These are phyloP conservation scores for Cyclophora albipunctata DNA, from an alignment of 2,888 invertebrate species.

Conservation along the genomic window DNA sequence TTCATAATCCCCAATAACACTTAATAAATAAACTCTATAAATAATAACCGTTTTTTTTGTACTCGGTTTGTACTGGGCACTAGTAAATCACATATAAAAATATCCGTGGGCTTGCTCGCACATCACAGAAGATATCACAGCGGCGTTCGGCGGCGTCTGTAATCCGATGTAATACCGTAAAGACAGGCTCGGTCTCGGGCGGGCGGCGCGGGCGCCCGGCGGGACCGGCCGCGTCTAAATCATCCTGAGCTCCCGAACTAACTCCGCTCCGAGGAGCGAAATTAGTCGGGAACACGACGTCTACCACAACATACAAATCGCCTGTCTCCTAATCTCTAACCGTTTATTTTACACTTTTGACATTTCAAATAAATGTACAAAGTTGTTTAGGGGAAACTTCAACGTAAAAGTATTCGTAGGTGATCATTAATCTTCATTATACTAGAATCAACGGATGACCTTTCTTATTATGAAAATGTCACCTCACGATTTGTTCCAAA, in stretches of 20 bases:
- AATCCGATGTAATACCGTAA: constrained; percentile 29
- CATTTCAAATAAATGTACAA: constrained; percentile 24
- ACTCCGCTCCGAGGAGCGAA: constrained; percentile 27
- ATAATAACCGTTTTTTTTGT: constrained; percentile 68
- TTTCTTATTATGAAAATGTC: constrained; percentile 42
- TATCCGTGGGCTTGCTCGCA: constrained; percentile 65
- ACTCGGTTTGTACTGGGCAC: constrained; percentile 75
- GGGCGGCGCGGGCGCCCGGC: constrained; percentile 11
- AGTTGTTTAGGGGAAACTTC: constrained; percentile 14
- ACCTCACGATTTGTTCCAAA: constrained; percentile 29
- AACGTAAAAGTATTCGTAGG: neutral
- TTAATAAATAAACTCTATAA: constrained; percentile 42
- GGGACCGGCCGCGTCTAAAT: constrained; percentile 18
- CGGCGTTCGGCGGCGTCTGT: constrained; percentile 56
- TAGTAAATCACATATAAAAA: constrained; percentile 75
- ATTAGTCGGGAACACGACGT: constrained; percentile 29
- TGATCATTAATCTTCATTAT: constrained; percentile 18
- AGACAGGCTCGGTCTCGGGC: constrained; percentile 18
- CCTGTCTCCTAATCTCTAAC: constrained; percentile 26
- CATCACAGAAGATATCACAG: constrained; percentile 74
- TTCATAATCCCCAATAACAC: constrained; percentile 50
- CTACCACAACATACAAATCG: constrained; percentile 40
- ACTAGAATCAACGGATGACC: constrained; percentile 26
- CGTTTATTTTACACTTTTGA: constrained; percentile 26
- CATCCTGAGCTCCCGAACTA: constrained; percentile 15